Evolutionary conservation across 2,797 vertebrate species (phyloP).

Genomic region (Tragelaphus oryx): DNA sequence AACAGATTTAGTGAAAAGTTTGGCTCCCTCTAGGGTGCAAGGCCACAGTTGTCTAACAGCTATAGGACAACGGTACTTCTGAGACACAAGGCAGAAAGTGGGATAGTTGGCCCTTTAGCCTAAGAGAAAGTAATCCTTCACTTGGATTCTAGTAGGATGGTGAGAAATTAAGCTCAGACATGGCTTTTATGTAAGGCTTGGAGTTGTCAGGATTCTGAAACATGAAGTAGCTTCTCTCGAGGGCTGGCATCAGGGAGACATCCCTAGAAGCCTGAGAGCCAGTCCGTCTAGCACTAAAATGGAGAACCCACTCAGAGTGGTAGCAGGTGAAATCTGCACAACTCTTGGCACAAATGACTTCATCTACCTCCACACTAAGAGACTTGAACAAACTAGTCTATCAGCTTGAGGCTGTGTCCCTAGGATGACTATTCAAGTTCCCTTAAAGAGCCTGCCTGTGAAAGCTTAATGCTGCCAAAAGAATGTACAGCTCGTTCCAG

Average conservation of each 20-base stretch:
- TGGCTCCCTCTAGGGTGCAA: neutral
- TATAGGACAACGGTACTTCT: neutral
- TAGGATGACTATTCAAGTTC: neutral
- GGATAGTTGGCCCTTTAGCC: neutral
- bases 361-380: neutral
- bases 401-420: neutral
- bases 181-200: neutral
- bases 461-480: neutral
- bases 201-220: neutral
- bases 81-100: neutral
- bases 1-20: neutral
- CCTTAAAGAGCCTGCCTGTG: neutral
- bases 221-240: neutral
- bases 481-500: neutral
- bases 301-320: no score
- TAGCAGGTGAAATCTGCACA: neutral
- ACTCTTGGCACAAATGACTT: neutral
- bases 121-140: neutral
- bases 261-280: neutral
- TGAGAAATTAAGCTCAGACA: neutral
- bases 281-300: neutral
- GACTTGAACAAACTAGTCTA: neutral
- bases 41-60: neutral
- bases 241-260: neutral
- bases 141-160: neutral